phyloP scores from a whole-genome alignment of 1,140 invertebrate species.

The Daktulosphaira vitifoliae region DNA sequence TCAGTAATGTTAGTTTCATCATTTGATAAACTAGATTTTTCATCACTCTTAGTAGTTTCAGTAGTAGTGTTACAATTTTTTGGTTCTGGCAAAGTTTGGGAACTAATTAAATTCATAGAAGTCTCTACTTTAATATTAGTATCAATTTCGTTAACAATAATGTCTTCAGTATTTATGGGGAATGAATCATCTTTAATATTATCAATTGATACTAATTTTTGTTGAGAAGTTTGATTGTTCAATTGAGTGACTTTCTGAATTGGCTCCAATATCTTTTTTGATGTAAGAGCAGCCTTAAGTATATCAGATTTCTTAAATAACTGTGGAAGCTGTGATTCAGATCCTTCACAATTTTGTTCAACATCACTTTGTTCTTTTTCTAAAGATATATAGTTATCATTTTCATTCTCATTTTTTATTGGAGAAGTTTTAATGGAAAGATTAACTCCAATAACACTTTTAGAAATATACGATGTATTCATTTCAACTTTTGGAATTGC shows the following conservation, averaged over 20 bases:
- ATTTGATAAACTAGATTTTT: background rate
- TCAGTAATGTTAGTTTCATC: background rate
- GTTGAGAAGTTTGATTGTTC: background rate
- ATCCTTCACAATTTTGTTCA: no score
- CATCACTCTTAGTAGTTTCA: background rate
- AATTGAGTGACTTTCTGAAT: background rate
- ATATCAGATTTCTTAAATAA: background rate
- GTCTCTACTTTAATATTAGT: background rate
- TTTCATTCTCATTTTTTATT: no score
- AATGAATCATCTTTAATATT: background rate
- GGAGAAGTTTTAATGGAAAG: no score
- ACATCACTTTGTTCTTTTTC: no score
- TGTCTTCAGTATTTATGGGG: conserved; percentile 2
- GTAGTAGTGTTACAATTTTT: no score
- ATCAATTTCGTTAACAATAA: conserved; percentile 24
- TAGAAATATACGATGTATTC: no score
- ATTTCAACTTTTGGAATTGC: no score
- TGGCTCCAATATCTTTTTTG: conserved; percentile 1
- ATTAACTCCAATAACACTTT: no score
- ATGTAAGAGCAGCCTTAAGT: conserved; percentile 28
- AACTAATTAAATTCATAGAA: background rate
- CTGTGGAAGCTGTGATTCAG: no score
- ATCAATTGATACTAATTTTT: background rate
- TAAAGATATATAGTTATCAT: no score
- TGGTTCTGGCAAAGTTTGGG: background rate